Evolutionary conservation across 2,113 vertebrate species (phyloP).

Genomic region (Austrofundulus limnaeus): DNA sequence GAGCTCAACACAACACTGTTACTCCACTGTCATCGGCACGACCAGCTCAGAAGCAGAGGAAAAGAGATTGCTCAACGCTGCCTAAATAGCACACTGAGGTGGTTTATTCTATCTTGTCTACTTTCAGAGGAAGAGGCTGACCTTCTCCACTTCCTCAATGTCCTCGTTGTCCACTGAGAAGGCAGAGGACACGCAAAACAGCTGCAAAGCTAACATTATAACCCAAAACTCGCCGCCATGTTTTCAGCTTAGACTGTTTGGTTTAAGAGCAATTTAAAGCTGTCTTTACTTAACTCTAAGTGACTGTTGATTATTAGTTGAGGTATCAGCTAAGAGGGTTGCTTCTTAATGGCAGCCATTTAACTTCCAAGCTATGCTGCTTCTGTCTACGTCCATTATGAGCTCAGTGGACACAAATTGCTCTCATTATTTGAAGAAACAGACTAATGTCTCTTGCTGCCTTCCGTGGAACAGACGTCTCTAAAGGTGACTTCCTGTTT

Average conservation of each 20-base stretch:
- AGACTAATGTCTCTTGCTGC: conserved; percentile 19
- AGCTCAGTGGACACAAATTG: conserved; percentile 29
- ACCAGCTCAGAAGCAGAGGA: conserved; percentile 38
- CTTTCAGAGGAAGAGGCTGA: conserved; percentile 59
- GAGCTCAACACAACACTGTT: conserved; percentile 55
- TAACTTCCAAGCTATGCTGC: conserved; percentile 23
- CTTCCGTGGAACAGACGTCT: neutral
- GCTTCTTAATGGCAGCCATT: conserved; percentile 27
- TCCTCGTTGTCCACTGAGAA: conserved; percentile 37
- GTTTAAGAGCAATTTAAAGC: conserved; percentile 23
- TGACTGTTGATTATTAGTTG: conserved; percentile 33
- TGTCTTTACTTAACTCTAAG: conserved; percentile 7
- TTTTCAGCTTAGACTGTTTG: conserved; percentile 23
- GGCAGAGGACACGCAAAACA: conserved; percentile 30
- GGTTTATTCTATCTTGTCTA: conserved; percentile 30
- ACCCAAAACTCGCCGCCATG: neutral
- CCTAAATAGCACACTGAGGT: conserved; percentile 35
- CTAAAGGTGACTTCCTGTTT: conserved; percentile 12
- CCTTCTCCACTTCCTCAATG: conserved; percentile 58
- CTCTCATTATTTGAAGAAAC: conserved; percentile 34
- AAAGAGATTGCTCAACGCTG: conserved; percentile 34
- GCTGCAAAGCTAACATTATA: conserved; percentile 15
- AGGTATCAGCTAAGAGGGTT: conserved; percentile 15
- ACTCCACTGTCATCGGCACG: conserved; percentile 39
- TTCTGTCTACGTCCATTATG: conserved; percentile 21